Evolutionary conservation across 2,888 invertebrate genomes (phyloP), one percentile per base, ranked within the genome.

Genomic region (Patella pellucida): DNA sequence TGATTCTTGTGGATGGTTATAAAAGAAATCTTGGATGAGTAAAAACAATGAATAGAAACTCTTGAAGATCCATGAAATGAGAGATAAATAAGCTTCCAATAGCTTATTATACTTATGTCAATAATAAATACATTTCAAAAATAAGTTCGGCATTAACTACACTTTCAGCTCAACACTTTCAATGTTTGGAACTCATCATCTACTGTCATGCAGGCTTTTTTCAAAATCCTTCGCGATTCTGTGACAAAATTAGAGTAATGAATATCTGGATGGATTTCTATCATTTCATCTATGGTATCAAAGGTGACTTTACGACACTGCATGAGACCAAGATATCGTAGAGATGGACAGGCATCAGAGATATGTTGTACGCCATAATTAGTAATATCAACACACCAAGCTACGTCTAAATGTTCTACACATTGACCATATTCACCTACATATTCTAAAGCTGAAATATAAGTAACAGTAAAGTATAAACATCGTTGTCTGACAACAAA

Each of bases 241-340:
- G 87, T 82, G 71, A 85, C 79, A 76, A 87, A 85, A 4, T 86
- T 88, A 5, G 88, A 88, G 78, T 82, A 88, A 41, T 84, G 84
- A 12, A 88, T 83, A 23, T 76, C 78, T 2, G 88, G 88, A 75
- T 82, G 85, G 27, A 76, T 68, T 19, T 79, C 69, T 23, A 86
- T 82, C 50, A 88, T 77, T 14, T 82, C 78, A 54, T 87, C 85
- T 23, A 86, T 80, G 0, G 84, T 82, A 23, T 81, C 83, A 67
- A 81, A 76, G 14, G 85, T 85, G 52, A 88, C 85, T 54, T 78
- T 75, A 68, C 87, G 86, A 76, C 88, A 88, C 15, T 86, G 83
- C 78, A 87, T 87, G 23, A 88, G 82, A 62, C 87, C 87, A 67
- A 88, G 80, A 79, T 86, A 86, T 67, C 77, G 79, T 54, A 88